phyloP scores from a whole-genome alignment of 2,888 invertebrate species.

The Drosophila flavopinicola region DNA sequence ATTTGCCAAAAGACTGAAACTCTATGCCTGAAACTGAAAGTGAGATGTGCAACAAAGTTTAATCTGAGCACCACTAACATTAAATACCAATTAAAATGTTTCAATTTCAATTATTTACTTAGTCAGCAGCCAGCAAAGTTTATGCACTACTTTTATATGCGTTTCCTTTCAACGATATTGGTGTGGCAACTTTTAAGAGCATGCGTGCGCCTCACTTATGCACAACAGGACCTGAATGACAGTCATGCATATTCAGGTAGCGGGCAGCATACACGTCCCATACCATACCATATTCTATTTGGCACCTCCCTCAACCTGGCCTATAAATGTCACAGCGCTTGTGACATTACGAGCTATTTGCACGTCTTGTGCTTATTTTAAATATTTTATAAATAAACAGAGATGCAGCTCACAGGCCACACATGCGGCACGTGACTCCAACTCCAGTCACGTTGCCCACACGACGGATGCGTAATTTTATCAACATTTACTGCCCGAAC shows the following conservation, averaged over 20 bases:
- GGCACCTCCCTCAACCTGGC: slow-evolving; percentile 10
- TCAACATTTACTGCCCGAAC: slow-evolving; percentile 30
- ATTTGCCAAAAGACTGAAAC: not conserved
- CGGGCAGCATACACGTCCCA: slow-evolving; percentile 8
- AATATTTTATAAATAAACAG: slow-evolving; percentile 75
- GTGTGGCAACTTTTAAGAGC: not conserved
- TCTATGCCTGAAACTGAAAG: not conserved
- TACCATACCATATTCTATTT: too few species aligned
- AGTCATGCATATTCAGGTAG: slow-evolving; percentile 39
- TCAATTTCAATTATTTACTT: not conserved
- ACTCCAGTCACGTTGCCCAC: slow-evolving; percentile 51
- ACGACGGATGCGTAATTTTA: slow-evolving; percentile 52
- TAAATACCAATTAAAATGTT: not conserved
- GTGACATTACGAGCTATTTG: slow-evolving; percentile 53
- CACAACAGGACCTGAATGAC: slow-evolving; percentile 7
- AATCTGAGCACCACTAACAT: not conserved
- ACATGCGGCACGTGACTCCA: slow-evolving; percentile 55
- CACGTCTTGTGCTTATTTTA: slow-evolving; percentile 73
- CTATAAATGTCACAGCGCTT: slow-evolving; percentile 53
- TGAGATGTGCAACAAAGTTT: not conserved
- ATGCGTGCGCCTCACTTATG: slow-evolving; percentile 24
- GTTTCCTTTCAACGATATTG: not conserved
- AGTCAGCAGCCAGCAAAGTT: too few species aligned
- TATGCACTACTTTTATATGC: too few species aligned
- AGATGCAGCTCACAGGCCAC: slow-evolving; percentile 49